Base-by-base conservation (phyloP, 2,888 invertebrate genomes). In the Cotesia congregata region DNA sequence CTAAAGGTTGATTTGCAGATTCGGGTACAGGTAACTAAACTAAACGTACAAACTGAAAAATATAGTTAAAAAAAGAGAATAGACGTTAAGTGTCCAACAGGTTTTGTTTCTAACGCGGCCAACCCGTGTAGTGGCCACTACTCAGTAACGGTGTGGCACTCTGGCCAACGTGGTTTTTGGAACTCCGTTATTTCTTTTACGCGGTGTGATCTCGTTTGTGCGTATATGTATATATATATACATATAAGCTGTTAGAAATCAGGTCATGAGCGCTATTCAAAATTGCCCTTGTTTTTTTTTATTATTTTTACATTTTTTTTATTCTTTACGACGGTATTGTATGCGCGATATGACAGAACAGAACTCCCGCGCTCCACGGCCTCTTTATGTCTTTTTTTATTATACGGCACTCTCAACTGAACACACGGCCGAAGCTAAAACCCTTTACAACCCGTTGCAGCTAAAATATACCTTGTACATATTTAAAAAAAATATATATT, bases 91-190 rank as follows among this genome's bases (percentile, higher is more conserved):
- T 82, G 84, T 83, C 83, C 83, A 85, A 85, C 87, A 82, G 85
- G 86, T 86, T 86, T 86, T 83, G 82, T 85, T 85, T 87, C 88
- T 88, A 88, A 87, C 85, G 85, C 85, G 85, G 85, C 86, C 83
- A 50, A 50, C 50, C 50, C 50, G 50, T 50, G 50, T 50, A 50
- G 50, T 50, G 12, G 50, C 50, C 50, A 50, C 50, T 50, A 50
- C 50, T 50, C 50, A 86, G 84, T 87, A 85, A 85, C 85, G 84
- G 83, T 80, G 77, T 50, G 50, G 50, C 50, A 74, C 77, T 70
- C 67, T 81, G 85, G 76, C 79, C 83, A 80, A 76, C 81, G 80
- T 82, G 79, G 79, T 86, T 87, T 87, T 82, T 82, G 80, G 83
- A 83, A 80, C 79, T 81, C 87, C 87, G 87, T 87, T 87, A 87